Evolutionary conservation across 2,797 vertebrate genomes (phyloP), one percentile per base, ranked within the genome.

Genomic region (Periophthalmus magnuspinnatus): DNA sequence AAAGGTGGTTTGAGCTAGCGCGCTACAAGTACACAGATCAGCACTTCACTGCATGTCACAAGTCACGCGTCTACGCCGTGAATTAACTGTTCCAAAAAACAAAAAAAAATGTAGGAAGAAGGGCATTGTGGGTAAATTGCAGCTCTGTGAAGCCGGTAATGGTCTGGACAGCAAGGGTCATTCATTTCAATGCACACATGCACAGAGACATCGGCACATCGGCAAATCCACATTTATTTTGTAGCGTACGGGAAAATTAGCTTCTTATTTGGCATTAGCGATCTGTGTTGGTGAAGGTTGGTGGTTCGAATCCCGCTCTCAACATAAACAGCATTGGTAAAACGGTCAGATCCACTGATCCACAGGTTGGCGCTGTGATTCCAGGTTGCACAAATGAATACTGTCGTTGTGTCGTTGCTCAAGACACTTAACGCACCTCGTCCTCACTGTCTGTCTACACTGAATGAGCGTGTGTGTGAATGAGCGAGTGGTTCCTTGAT

Each of bases 201-300:
- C 70, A 67, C 69, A 36, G 6, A 45, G 28, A 33, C 21, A 36
- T 59, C 50, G 41, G 34, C 68, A 71, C 78, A 21, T 55, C 13
- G 58, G 78, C 77, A 86, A 74, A 81, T 73, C 63, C 70, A 74
- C 82, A 76, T 82, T 82, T 78, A 85, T 88, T 89, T 85, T 76
- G 73, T 81, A 81, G 77, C 78, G 34, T 81, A 59, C 24, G 57
- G 72, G 69, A 77, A 86, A 91, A 87, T 89, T 80, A 89, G 77
- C 71, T 73, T 28, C 79, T 91, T 91, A 90, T 91, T 90, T 88
- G 87, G 75, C 71, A 75, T 82, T 89, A 72, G 13, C 13, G 14
- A 14, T 14, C 28, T 28, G 28, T 1, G 28, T 28, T 28, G 28
- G 28, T 1, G 28, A 28, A 28, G 28, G 28, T 28, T 3, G 28